phyloP scores from a whole-genome alignment of 2,113 vertebrate species.

The Geococcyx californianus region DNA sequence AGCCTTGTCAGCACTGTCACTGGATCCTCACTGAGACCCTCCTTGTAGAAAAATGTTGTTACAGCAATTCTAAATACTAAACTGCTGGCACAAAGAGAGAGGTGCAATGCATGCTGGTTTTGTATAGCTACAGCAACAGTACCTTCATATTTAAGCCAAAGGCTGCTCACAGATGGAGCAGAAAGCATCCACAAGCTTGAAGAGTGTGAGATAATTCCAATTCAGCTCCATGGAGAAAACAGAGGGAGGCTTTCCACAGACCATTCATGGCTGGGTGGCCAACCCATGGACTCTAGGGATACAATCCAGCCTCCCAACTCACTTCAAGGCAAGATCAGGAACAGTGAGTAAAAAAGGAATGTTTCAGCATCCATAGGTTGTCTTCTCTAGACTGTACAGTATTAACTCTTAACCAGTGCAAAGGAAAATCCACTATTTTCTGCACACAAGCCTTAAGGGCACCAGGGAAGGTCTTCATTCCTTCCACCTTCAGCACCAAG shows the following conservation, averaged over 20 bases:
- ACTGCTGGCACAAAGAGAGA: neutral
- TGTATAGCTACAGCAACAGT: neutral
- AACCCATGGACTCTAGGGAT: neutral
- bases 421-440: neutral
- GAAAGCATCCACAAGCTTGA: neutral
- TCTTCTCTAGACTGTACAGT: neutral
- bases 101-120: neutral
- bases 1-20: neutral
- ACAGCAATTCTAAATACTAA: neutral
- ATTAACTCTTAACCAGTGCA: neutral
- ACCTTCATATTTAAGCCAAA: neutral
- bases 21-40: neutral
- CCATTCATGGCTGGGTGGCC: fast-evolving
- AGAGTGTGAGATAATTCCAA: neutral
- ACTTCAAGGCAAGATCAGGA: neutral
- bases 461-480: neutral
- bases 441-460: neutral
- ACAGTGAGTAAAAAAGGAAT: neutral
- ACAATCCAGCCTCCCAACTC: neutral
- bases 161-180: neutral
- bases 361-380: neutral
- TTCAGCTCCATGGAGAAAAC: neutral
- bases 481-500: neutral
- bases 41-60: neutral
- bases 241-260: neutral